These are phyloP conservation scores for Cheilosia vernalis DNA, from an alignment of 2,888 invertebrate genomes.

Conservation along the genomic window DNA sequence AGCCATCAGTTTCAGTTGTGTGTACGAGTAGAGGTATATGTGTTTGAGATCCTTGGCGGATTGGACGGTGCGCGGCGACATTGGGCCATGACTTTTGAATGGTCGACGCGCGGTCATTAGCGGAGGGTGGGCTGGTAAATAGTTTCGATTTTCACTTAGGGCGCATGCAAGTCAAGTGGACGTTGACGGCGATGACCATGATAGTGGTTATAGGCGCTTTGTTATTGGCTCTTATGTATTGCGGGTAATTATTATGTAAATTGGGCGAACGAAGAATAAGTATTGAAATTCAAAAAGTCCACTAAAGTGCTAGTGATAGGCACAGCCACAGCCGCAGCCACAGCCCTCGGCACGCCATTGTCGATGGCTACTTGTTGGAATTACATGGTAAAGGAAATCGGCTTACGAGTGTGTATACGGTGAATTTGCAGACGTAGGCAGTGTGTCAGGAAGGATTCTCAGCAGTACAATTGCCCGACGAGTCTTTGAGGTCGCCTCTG, in stretches of 20 bases:
- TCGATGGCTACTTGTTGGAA: conserved; percentile 16
- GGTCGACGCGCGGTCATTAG: conserved; percentile 20
- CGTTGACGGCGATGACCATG: conserved; percentile 60
- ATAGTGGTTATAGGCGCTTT: conserved; percentile 58
- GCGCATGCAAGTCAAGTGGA: conserved; percentile 61
- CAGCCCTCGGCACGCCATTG: conserved; percentile 2
- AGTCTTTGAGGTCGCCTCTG: too few relatives aligned
- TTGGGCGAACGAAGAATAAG: conserved; percentile 38
- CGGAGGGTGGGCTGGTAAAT: conserved; percentile 56
- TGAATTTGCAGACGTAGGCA: too few relatives aligned
- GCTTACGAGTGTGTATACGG: too few relatives aligned
- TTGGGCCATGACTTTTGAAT: conserved; percentile 54
- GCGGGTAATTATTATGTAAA: conserved; percentile 69
- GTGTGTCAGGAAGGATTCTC: too few relatives aligned
- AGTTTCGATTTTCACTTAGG: conserved; percentile 71
- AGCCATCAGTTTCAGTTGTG: not conserved
- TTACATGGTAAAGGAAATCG: conserved; percentile 12
- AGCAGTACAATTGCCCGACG: too few relatives aligned
- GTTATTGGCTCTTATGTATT: conserved; percentile 63
- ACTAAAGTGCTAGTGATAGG: conserved; percentile 23
- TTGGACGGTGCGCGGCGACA: conserved; percentile 49
- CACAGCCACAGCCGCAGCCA: not conserved
- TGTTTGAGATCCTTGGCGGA: conserved; percentile 55
- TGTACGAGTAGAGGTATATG: conserved; percentile 11
- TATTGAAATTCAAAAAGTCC: conserved; percentile 48